Evolutionary conservation across 2,113 vertebrate genomes (phyloP).

Genomic region (Eretmochelys imbricata): DNA sequence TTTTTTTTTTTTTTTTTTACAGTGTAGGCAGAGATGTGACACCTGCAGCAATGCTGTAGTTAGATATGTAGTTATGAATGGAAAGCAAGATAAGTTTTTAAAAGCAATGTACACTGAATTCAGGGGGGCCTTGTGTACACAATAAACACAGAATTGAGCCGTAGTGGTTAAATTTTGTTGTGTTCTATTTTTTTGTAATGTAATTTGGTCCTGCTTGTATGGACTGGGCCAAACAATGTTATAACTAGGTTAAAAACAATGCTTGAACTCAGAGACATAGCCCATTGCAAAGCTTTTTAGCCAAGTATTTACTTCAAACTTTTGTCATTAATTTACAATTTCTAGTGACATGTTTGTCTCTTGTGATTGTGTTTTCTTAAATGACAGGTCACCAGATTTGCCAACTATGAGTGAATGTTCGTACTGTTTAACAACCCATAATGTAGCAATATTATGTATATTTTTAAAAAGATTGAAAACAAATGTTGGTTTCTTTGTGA

Average conservation of each 20-base stretch:
- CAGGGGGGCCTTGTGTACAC: not conserved
- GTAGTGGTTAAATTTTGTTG: not conserved
- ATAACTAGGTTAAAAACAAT: not conserved
- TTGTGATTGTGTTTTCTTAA: not conserved
- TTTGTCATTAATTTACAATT: not conserved
- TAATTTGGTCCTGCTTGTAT: not conserved
- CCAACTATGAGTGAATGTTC: not conserved
- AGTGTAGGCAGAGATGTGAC: too few species aligned
- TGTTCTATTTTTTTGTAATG: not conserved
- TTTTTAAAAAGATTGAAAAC: not conserved
- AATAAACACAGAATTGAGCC: not conserved
- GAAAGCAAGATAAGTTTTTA: not conserved
- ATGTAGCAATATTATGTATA: not conserved
- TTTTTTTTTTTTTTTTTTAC: too few species aligned
- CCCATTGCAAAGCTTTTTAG: too few species aligned
- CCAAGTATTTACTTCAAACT: not conserved
- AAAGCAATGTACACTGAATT: not conserved
- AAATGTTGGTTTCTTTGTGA: not conserved
- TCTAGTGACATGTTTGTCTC: not conserved
- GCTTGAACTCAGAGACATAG: not conserved
- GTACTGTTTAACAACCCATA: not conserved
- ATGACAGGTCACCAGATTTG: not conserved
- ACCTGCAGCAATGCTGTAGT: too few species aligned
- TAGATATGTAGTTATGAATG: not conserved
- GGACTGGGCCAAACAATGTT: not conserved